Evolutionary conservation across 1,140 invertebrate genomes (phyloP).

Genomic region (Drosophila rufa): DNA sequence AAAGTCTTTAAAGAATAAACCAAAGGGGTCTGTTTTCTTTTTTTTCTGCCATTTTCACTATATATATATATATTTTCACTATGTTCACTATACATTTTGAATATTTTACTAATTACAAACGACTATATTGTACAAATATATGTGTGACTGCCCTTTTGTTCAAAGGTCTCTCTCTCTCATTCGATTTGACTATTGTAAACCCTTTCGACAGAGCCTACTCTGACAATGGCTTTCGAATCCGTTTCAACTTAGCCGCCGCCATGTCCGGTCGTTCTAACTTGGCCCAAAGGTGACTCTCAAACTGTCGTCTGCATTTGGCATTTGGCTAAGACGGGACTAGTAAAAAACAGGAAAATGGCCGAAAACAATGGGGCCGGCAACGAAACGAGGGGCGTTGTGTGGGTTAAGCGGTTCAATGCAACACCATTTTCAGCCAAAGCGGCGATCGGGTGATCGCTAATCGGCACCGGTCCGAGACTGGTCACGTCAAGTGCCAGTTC

Average conservation of each 20-base stretch:
- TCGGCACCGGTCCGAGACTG: slow-evolving; percentile 22
- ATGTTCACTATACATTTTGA: too few species aligned
- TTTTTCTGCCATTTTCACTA: too few species aligned
- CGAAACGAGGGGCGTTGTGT: slow-evolving; percentile 34
- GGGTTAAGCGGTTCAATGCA: slow-evolving; percentile 44
- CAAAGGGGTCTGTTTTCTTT: too few species aligned
- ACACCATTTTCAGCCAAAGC: slow-evolving; percentile 41
- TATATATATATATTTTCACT: too few species aligned
- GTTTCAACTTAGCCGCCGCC: slow-evolving; percentile 68
- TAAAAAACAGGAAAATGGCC: slow-evolving; percentile 29
- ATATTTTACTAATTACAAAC: too few species aligned
- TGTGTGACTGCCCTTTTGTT: slow-evolving; percentile 6
- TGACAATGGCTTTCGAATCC: slow-evolving; percentile 40
- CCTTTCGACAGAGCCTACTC: slow-evolving; percentile 17
- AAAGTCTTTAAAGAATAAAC: too few species aligned
- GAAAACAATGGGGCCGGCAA: slow-evolving; percentile 37
- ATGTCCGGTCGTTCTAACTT: slow-evolving; percentile 43
- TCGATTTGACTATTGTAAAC: slow-evolving; percentile 5
- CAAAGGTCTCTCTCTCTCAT: neutral
- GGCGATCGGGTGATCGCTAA: slow-evolving; percentile 30
- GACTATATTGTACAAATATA: too few species aligned
- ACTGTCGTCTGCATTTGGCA: slow-evolving; percentile 66
- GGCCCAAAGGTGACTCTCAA: slow-evolving; percentile 57
- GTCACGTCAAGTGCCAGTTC: slow-evolving; percentile 52
- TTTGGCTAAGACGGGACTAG: slow-evolving; percentile 49